phyloP scores from a whole-genome alignment of 1,140 invertebrate species.

The Melitaea cinxia region DNA sequence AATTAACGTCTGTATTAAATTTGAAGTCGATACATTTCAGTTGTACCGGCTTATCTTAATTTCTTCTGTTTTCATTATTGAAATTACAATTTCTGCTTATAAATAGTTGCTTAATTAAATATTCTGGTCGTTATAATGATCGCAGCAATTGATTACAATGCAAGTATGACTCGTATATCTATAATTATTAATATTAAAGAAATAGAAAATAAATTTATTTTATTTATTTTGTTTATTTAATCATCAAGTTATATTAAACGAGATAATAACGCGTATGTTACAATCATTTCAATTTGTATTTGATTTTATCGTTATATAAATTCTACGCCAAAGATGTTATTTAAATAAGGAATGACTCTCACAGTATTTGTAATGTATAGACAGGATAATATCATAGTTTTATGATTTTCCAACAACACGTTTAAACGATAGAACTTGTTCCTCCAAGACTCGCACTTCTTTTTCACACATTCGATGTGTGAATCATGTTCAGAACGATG shows the following conservation, averaged over 20 bases:
- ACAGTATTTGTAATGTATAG: neutral
- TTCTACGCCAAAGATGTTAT: too few species aligned
- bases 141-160: too few species aligned
- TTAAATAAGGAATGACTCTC: neutral
- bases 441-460: slow-evolving; percentile 12
- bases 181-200: too few species aligned
- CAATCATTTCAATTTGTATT: too few species aligned
- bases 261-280: too few species aligned
- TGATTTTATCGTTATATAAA: too few species aligned
- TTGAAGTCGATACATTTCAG: slow-evolving; percentile 20
- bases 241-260: too few species aligned
- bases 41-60: slow-evolving; percentile 24
- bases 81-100: neutral
- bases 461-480: slow-evolving; percentile 20
- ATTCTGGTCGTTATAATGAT: too few species aligned
- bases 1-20: slow-evolving; percentile 25
- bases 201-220: too few species aligned
- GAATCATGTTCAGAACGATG: slow-evolving; percentile 20
- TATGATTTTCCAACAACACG: slow-evolving; percentile 16
- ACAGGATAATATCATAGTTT: neutral
- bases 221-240: too few species aligned
- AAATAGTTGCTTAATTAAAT: neutral
- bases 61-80: slow-evolving; percentile 14
- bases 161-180: too few species aligned
- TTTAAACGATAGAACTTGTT: slow-evolving; percentile 22